These are phyloP conservation scores for Dolichallabes microphthalmus DNA, from an alignment of 2,113 vertebrate species.

Conservation along the genomic window DNA sequence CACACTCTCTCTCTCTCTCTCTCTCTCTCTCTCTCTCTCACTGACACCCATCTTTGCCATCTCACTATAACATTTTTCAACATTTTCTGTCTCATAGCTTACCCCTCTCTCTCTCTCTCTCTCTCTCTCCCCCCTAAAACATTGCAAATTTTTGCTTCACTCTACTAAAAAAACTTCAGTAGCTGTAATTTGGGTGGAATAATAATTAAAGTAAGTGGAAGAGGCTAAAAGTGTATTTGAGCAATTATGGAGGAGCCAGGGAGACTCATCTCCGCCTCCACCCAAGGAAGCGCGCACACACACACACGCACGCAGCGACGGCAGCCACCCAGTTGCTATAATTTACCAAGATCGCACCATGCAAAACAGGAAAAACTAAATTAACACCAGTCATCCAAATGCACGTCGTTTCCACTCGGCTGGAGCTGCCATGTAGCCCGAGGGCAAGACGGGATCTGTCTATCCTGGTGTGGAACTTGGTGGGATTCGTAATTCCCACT, in stretches of 20 bases:
- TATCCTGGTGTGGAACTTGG: neutral
- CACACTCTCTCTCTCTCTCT: neutral
- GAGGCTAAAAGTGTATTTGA: conserved; percentile 42
- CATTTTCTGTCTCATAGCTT: neutral
- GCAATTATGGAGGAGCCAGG: conserved; percentile 45
- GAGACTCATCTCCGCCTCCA: conserved; percentile 34
- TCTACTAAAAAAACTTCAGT: conserved; percentile 41
- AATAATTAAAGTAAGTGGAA: conserved; percentile 52
- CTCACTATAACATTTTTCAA: neutral
- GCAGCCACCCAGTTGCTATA: conserved; percentile 21
- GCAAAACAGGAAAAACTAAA: conserved; percentile 53
- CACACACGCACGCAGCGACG: neutral
- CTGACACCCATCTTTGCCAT: neutral
- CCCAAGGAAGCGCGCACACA: conserved; percentile 19
- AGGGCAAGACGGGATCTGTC: conserved; percentile 29
- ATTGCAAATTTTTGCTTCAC: conserved; percentile 7
- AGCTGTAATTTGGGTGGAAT: conserved; percentile 55
- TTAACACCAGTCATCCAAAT: conserved; percentile 40
- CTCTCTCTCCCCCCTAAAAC: neutral
- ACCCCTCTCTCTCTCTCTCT: neutral
- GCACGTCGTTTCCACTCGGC: conserved; percentile 27
- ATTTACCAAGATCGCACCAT: conserved; percentile 33
- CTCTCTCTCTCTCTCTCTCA: neutral
- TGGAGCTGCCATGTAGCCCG: conserved; percentile 36
- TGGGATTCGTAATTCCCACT: conserved; percentile 7